Percentiles rank a stretch among this genome's conserved stretches.
These are phyloP conservation scores for Melinaea menophilus DNA, from an alignment of 2,888 invertebrate species.

Conservation along the genomic window DNA sequence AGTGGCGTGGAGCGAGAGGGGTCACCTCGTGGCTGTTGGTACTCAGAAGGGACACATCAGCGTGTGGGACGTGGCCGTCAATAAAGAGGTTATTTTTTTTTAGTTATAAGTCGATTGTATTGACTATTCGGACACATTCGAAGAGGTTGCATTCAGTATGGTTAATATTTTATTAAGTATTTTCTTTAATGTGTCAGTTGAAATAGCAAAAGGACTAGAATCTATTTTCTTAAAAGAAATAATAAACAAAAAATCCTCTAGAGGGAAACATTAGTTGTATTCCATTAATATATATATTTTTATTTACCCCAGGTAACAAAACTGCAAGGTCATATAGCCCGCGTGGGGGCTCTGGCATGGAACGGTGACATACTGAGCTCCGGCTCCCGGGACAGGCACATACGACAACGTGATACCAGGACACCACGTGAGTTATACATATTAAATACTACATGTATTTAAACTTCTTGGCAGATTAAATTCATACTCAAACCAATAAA, in stretches of 20 bases:
- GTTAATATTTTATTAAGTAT: too few relatives aligned
- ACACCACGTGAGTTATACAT: conserved; percentile 80
- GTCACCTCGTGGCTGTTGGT: conserved; percentile 97
- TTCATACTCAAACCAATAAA: too few relatives aligned
- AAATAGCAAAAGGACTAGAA: too few relatives aligned
- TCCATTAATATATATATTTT: too few relatives aligned
- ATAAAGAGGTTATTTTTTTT: conserved; percentile 81
- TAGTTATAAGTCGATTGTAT: not conserved
- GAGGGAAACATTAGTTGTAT: too few relatives aligned
- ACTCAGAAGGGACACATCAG: conserved; percentile 98
- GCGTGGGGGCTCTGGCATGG: conserved; percentile 97
- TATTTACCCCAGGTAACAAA: conserved; percentile 82
- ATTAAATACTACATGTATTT: not conserved
- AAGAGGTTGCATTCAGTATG: too few relatives aligned
- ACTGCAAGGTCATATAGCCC: conserved; percentile 93
- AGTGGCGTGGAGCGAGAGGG: conserved; percentile 99
- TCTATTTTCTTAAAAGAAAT: too few relatives aligned
- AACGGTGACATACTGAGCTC: conserved; percentile 98
- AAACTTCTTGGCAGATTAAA: too few relatives aligned
- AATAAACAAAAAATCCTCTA: too few relatives aligned
- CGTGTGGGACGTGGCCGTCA: conserved; percentile 98
- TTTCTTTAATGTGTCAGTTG: too few relatives aligned
- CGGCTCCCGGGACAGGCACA: conserved; percentile 95
- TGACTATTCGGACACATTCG: too few relatives aligned
- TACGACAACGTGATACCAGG: conserved; percentile 95